Conservation (phyloP, 2,797 vertebrate genomes). For the Sarcoramphus papa region DNA sequence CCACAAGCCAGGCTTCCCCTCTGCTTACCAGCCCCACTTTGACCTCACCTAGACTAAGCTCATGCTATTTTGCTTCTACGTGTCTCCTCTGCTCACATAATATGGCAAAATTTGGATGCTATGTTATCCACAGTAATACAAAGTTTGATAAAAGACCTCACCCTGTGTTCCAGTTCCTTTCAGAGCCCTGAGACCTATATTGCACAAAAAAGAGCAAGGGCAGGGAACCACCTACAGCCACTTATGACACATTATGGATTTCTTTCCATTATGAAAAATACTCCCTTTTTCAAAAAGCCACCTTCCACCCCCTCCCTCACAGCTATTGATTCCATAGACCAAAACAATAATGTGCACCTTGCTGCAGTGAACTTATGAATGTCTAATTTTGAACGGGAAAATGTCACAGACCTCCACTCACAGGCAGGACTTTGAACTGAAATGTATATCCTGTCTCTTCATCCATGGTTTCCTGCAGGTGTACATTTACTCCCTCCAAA, state of each 20-base stretch:
- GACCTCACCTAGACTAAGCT: not conserved
- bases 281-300: conserved; percentile 10
- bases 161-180: conserved; percentile 46
- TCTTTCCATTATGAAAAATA: conserved; percentile 42
- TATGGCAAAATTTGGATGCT: not conserved
- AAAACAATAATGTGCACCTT: conserved; percentile 29
- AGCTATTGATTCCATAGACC: conserved; percentile 37
- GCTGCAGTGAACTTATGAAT: conserved; percentile 27
- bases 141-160: conserved; percentile 39
- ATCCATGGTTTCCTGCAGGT: conserved; percentile 21
- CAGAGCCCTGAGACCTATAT: conserved; percentile 11
- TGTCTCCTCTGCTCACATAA: not conserved
- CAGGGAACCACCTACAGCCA: conserved; percentile 40
- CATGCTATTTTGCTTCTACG: not conserved
- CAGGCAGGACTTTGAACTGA: conserved; percentile 43
- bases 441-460: conserved; percentile 37
- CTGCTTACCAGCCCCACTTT: not conserved
- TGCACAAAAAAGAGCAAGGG: conserved; percentile 39
- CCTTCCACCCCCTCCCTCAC: not conserved
- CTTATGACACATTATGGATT: conserved; percentile 23
- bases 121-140: not conserved
- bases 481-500: conserved; percentile 40
- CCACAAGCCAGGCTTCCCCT: not conserved
- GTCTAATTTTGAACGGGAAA: conserved; percentile 36
- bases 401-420: conserved; percentile 14